A percentile compares a stretch with the other conserved stretches of the same genome.
These are phyloP conservation scores for Aulostomus chinensis DNA, from an alignment of 2,797 vertebrate genomes.

Conservation along the genomic window DNA sequence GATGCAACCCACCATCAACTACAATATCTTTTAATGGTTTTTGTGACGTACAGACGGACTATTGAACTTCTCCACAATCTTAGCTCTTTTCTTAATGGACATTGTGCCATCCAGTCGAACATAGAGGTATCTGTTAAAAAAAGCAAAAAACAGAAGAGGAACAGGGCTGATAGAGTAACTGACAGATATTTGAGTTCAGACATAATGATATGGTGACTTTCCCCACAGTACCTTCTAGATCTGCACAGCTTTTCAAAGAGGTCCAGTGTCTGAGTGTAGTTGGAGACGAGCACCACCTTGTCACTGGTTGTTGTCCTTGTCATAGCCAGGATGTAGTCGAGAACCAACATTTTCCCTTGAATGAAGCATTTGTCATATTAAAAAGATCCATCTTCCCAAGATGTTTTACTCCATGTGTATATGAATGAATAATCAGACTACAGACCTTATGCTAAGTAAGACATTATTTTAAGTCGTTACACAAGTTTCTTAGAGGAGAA, in stretches of 20 bases:
- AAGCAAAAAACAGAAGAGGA: constrained; percentile 34
- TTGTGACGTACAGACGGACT: constrained; percentile 82
- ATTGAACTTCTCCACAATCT: constrained; percentile 95
- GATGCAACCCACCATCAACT: background rate
- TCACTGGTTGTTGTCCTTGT: constrained; percentile 89
- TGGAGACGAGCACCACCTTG: constrained; percentile 97
- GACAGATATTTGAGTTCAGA: background rate
- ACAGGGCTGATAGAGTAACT: background rate
- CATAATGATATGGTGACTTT: background rate
- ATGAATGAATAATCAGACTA: no score
- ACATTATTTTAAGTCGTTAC: no score
- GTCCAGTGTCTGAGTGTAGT: constrained; percentile 97
- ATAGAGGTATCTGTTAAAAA: constrained; percentile 92
- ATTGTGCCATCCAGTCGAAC: constrained; percentile 95
- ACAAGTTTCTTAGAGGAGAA: no score
- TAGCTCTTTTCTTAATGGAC: constrained; percentile 98
- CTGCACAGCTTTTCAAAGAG: constrained; percentile 96
- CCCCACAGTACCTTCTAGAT: constrained; percentile 82
- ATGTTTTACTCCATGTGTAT: no score
- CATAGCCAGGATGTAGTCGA: constrained; percentile 95
- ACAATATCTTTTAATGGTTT: background rate
- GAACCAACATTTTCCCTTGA: constrained; percentile 95
- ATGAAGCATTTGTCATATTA: background rate
- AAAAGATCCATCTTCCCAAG: no score
- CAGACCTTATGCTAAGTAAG: no score